Evolutionary conservation across 2,888 invertebrate species (phyloP).

Genomic region (Xanthorhoe designata): DNA sequence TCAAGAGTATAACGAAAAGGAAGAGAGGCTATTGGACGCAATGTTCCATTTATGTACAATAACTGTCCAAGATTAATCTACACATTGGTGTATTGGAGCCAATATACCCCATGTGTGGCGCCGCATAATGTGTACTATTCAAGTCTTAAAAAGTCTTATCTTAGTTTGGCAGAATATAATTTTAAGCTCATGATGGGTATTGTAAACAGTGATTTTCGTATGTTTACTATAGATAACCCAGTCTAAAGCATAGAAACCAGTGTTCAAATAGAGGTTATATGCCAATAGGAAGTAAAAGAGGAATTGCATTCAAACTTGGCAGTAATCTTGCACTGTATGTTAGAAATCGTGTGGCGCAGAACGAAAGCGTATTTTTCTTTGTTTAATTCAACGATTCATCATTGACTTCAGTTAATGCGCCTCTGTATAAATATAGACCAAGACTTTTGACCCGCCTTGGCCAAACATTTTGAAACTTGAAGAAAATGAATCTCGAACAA

Average conservation of each 20-base stretch:
- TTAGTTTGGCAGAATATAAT: too few relatives aligned
- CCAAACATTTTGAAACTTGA: constrained; percentile 9
- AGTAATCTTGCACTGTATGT: not conserved
- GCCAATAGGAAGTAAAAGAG: not conserved
- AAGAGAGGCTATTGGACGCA: too few relatives aligned
- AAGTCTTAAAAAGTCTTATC: too few relatives aligned
- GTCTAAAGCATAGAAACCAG: not conserved
- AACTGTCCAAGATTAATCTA: too few relatives aligned
- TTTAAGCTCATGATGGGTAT: not conserved
- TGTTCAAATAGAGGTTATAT: not conserved
- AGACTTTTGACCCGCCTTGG: constrained; percentile 53
- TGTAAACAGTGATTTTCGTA: not conserved
- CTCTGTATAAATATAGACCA: constrained; percentile 66
- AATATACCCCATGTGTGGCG: too few relatives aligned
- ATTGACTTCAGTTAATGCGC: constrained; percentile 55
- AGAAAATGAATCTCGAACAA: constrained; percentile 6
- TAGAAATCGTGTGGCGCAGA: constrained; percentile 11
- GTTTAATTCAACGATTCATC: constrained; percentile 51
- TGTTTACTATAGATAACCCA: not conserved
- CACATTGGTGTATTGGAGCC: too few relatives aligned
- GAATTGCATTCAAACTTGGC: constrained; percentile 10
- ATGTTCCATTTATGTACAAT: too few relatives aligned
- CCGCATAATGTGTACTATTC: too few relatives aligned
- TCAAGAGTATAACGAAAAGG: too few relatives aligned
- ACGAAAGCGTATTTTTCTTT: constrained; percentile 60